A percentile compares a stretch with the other conserved stretches of the same genome.
phyloP scores from a whole-genome alignment of 1,140 invertebrate genomes.

The Ruditapes philippinarum region DNA sequence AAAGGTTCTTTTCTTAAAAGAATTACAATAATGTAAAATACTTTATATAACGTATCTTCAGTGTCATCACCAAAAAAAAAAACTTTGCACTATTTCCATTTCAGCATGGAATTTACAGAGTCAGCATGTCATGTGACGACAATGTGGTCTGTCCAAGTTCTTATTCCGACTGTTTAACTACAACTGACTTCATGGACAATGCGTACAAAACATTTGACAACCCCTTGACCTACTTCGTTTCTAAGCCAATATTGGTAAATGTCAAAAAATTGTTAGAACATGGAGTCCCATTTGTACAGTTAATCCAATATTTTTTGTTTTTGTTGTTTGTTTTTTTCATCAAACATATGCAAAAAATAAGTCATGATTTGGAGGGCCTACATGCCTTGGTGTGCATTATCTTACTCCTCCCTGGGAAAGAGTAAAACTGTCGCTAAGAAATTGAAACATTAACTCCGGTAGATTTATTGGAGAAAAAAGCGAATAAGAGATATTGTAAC shows the following conservation, averaged over 20 bases:
- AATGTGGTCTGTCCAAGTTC: not conserved
- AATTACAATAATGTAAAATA: not conserved
- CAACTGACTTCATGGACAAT: not conserved
- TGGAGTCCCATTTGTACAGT: no score
- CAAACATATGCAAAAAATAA: not conserved
- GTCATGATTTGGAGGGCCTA: no score
- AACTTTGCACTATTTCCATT: not conserved
- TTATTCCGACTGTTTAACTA: not conserved
- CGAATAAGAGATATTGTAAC: no score
- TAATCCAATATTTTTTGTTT: not conserved
- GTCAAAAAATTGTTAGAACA: no score
- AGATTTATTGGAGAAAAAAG: no score
- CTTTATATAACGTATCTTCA: not conserved
- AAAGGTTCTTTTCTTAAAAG: not conserved
- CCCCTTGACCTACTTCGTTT: not conserved
- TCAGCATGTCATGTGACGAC: not conserved
- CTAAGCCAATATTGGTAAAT: not conserved
- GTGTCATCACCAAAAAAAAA: not conserved
- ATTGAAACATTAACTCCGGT: no score
- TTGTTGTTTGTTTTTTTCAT: not conserved
- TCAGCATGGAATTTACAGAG: not conserved
- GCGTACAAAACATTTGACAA: not conserved
- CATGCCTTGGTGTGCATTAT: no score
- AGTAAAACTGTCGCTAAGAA: no score
- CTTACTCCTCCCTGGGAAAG: no score